These are phyloP conservation scores for Cylas formicarius DNA, from an alignment of 1,140 invertebrate species.

Conservation along the genomic window DNA sequence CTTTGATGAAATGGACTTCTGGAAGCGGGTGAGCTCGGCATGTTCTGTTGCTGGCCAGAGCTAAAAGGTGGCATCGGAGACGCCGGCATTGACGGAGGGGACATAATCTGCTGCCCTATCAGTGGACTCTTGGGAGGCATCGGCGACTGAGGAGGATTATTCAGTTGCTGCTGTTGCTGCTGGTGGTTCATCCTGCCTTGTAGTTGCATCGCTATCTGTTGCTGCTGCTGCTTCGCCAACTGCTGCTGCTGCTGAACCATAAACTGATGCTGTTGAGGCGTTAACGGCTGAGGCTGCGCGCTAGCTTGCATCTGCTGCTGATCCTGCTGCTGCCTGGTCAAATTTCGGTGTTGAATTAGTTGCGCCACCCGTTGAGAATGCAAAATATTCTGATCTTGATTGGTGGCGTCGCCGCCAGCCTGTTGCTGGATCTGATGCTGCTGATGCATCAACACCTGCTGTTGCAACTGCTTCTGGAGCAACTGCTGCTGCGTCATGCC, in stretches of 20 bases:
- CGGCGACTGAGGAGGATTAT: slow-evolving; percentile 43
- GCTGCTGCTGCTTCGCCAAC: slow-evolving; percentile 49
- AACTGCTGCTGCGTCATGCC: slow-evolving; percentile 37
- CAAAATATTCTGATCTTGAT: slow-evolving; percentile 23
- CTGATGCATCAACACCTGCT: slow-evolving; percentile 33
- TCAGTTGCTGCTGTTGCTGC: slow-evolving; percentile 45
- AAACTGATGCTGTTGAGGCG: slow-evolving; percentile 48
- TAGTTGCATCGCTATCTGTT: slow-evolving; percentile 45
- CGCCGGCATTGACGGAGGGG: slow-evolving; percentile 51
- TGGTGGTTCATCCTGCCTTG: slow-evolving; percentile 39
- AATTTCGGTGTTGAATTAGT: slow-evolving; percentile 43
- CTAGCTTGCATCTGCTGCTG: slow-evolving; percentile 50
- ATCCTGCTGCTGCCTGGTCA: slow-evolving; percentile 38
- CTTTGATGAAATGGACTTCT: slow-evolving; percentile 54
- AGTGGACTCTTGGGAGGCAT: slow-evolving; percentile 46
- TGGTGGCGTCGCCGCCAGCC: slow-evolving; percentile 22
- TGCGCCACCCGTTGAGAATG: slow-evolving; percentile 38
- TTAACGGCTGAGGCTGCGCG: slow-evolving; percentile 42
- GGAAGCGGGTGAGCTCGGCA: slow-evolving; percentile 56
- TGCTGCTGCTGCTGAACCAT: slow-evolving; percentile 47
- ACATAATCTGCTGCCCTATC: slow-evolving; percentile 44
- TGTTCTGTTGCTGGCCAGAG: slow-evolving; percentile 44
- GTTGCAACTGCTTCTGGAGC: slow-evolving; percentile 37
- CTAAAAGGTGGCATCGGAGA: slow-evolving; percentile 41
- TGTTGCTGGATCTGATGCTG: slow-evolving; percentile 23